Conservation (phyloP, 1,140 invertebrate genomes). For the Pemphigus obesinymphae region DNA sequence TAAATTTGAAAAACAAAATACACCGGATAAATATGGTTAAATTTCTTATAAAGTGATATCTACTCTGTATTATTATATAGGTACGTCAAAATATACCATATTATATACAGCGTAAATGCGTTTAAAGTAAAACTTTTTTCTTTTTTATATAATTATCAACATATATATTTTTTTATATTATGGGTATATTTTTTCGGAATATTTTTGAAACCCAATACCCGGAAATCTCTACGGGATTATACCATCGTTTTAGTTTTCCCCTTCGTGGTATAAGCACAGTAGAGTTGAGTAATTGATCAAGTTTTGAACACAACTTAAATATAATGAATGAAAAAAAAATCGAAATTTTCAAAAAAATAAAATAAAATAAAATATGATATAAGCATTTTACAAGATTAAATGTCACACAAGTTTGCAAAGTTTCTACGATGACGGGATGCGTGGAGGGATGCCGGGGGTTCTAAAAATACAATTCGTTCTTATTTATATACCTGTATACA, state of each 20-base stretch:
- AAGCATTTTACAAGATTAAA: constrained; percentile 36
- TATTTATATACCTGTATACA: too few species aligned
- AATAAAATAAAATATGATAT: background rate
- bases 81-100: too few species aligned
- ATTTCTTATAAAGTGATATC: too few species aligned
- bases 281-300: constrained; percentile 36
- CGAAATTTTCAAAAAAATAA: background rate
- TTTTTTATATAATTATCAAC: background rate
- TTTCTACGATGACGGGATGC: background rate
- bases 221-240: constrained; percentile 25
- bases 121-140: background rate
- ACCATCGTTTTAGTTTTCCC: constrained; percentile 3
- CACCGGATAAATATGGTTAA: too few species aligned
- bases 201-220: background rate
- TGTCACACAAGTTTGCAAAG: constrained; percentile 31
- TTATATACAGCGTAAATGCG: too few species aligned
- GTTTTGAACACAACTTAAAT: constrained; percentile 27
- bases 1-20: too few species aligned
- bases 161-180: background rate
- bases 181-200: background rate
- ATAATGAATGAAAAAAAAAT: constrained; percentile 36
- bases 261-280: background rate
- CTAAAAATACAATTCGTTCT: background rate
- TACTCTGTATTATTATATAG: too few species aligned
- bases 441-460: background rate